Evolutionary conservation across 2,888 invertebrate genomes (phyloP), one percentile per base, ranked within the genome.

Genomic region (Conistra vaccinii): DNA sequence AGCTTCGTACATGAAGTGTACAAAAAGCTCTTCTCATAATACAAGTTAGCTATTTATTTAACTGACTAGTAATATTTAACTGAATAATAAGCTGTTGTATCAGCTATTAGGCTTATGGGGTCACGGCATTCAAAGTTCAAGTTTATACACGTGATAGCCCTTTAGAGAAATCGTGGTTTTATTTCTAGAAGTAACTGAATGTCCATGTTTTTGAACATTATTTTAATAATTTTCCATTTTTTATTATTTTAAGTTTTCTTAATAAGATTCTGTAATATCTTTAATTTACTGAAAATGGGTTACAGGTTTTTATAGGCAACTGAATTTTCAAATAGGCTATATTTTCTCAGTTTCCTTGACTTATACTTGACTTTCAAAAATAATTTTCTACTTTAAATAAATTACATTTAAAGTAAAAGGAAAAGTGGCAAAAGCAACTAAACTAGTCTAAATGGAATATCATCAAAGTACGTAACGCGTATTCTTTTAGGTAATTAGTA

Each of bases 151-250:
- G 75, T 73, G 78, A 61, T 55, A 39, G 76, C 82, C 72, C 63
- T 88, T 91, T 91, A 88, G 85, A 87, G 87, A 88, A 90, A 92
- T 90, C 88, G 89, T 89, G 78, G 66, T 76, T 85, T 68, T 76
- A 72, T 77, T 83, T 63, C 26, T 48, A 61, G 17, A 70, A 82
- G 76, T 69, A 53, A 69, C 12, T 45, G 12, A 17, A n/a, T n/a
- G 23, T 14, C 23, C 62, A 58, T 63, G 26, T 65, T 57, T 32
- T 29, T 10, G 17, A 23, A 23, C 6, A 26, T 29, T 0, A 17
- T 68, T 35, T 68, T 67, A 42, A 45, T 65, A 39, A 42, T n/a
- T n/a, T n/a, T n/a, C n/a, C n/a, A n/a, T n/a, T n/a, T n/a, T n/a
- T n/a, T n/a, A n/a, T n/a, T n/a, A n/a, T n/a, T n/a, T n/a, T n/a